Evolutionary conservation across 1,140 invertebrate species (phyloP), one percentile per base, ranked within the genome.

Genomic region (Drosophila ohnishii): DNA sequence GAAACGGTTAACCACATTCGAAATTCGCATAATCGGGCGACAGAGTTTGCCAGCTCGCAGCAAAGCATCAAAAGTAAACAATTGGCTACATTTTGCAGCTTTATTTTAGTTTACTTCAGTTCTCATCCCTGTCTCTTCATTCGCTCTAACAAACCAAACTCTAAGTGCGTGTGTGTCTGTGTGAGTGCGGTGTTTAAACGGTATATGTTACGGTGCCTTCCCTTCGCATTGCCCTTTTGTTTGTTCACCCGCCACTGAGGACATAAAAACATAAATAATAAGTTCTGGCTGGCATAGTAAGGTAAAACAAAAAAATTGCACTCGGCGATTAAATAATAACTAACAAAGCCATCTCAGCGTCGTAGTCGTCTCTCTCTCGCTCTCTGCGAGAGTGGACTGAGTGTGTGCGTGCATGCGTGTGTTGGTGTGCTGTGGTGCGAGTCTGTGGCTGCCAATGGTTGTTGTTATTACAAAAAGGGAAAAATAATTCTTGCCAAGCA

Each of bases 401-500:
- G 34, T 39, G 57, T 65, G 40, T 59, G 32, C 61, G 50, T 60
- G 58, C 25, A 28, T 47, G n/a, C 22, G 35, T 40, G 42, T 62
- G 40, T 39, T n/a, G 34, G 61, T 50, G 35, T n/a, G 19, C 19
- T 55, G 28, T 37, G 34, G 39, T 63, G 32, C 51, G 65, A 56
- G 51, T 65, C 47, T 51, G 39, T 51, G 39, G 57, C 42, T 78
- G 28, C 60, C 53, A 82, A 75, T 79, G 61, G 65, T 76, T 83
- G 55, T 77, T 84, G 69, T 80, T 87, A 51, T 87, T 78, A 53
- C 37, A 55, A 61, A 69, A 75, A 35, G 30, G 7, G 50, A 47
- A 67, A 77, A 81, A 37, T 14, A 72, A 56, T 76, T 88, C 72
- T 79, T 87, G 63, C 70, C 74, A 86, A 82, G 69, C 69, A 81